Base-by-base conservation (phyloP, 2,113 vertebrate species). In the Archocentrus centrarchus region DNA sequence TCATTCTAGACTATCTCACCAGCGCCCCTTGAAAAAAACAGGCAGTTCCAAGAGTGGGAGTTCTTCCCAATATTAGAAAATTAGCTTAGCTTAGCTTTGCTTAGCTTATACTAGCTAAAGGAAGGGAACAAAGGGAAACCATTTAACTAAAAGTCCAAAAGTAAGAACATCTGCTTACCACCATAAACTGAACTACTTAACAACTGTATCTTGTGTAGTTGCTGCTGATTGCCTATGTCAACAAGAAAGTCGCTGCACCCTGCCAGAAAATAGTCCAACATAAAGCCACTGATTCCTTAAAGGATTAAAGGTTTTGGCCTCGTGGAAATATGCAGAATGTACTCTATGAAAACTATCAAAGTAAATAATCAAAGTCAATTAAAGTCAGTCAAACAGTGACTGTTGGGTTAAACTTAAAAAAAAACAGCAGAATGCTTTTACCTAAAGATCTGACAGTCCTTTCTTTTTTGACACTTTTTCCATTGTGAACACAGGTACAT, bases 201-300 rank as follows among this genome's bases (percentile, higher is more conserved):
- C 27, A 70, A 70, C 41, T 70, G 66, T 32, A 70, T 53, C 44
- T 70, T 70, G 66, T 70, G 44, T 53, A 30, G 50, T 70, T 70
- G 50, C 66, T 53, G 18, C 15, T 70, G 66, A 18, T 70, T 70
- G 24, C 17, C 66, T 30, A 32, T 70, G 24, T 70, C 44, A 70
- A 70, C 66, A 20, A 70, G 15, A 24, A 50, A 70, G 44, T 50
- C 24, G 50, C 41, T 70, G 64, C 64, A 50, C 22, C 41, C 64
- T 68, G 64, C 64, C 64, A 70, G 44, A 32, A 50, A 70, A 4
- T 10, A 27, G 66, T 70, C 44, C 44, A 70, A 53, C 15, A 18
- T 6, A 70, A 70, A 70, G 66, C 44, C 66, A 20, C 17, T 70
- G 50, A 50, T 70, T 70, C 24, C 66, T 53, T 70, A 50, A 70